Evolutionary conservation across 2,113 vertebrate genomes (phyloP), one percentile per base, ranked within the genome.

Genomic region (Microtus pennsylvanicus): DNA sequence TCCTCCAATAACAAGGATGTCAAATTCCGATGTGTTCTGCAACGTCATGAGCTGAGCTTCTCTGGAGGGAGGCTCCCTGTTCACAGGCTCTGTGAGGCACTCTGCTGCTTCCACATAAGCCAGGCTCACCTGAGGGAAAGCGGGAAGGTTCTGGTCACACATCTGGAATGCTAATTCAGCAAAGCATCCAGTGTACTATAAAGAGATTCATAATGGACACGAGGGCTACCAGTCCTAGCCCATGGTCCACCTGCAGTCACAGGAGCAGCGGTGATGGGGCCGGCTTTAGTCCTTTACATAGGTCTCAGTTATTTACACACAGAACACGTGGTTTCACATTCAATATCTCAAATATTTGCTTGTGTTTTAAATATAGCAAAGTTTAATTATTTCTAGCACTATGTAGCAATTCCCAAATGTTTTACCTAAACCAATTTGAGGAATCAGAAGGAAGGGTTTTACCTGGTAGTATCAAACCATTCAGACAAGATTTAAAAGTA

Each of bases 1-100:
- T 6, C 99, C 99, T 0, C 99, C 99, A 4, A 99, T 99, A 4
- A 99, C 97, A 3, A 99, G 98, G 0, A 99, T 98, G 4, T 99
- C 99, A 67, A 99, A 99, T 96, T 99, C 99, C 0, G 97, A 47
- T 0, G 98, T 97, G 98, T 89, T 98, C 5, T 97, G 97, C 94
- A 99, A 98, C 3, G 98, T 95, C 3, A 88, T 1, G 0, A 99
- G 96, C 96, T 99, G 99, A 38, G 98, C 98, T 97, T 98, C 98
- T 35, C 99, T 98, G 0, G 98, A 98, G 0, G 99, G 99, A 30
- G 99, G 98, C 14, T 98, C 98, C 1, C 97, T 97, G 89, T 97
- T 98, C 63, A 99, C 95, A 19, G 98, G 98, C 28, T 97, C 97
- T 30, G 93, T 26, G 58, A 96, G 0, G 11, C 0, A 91, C 0